These are phyloP conservation scores for Nyctibius bracteatus DNA, from an alignment of 2,113 vertebrate genomes.

Conservation along the genomic window DNA sequence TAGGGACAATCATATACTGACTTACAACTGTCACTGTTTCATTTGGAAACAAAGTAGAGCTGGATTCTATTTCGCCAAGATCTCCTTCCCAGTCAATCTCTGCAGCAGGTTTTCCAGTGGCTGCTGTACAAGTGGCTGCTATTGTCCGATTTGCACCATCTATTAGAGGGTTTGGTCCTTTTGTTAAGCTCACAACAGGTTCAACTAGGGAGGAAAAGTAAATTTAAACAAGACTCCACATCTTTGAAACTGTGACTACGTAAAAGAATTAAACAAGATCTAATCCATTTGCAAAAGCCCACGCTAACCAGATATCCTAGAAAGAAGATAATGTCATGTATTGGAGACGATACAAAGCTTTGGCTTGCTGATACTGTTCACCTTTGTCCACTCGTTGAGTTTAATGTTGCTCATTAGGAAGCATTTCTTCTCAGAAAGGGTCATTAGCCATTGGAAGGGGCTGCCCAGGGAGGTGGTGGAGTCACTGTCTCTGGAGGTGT, in stretches of 20 bases:
- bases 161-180: conserved; percentile 82
- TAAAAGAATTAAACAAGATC: not conserved
- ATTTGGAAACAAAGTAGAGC: conserved; percentile 78
- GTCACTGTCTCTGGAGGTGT: too few relatives aligned
- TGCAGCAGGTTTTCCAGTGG: conserved; percentile 89
- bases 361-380: not conserved
- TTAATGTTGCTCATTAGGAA: not conserved
- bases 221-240: not conserved
- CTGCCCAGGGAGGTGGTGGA: too few relatives aligned
- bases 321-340: fast-evolving
- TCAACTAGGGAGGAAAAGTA: conserved; percentile 77
- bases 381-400: not conserved
- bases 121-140: conserved; percentile 91
- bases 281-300: not conserved
- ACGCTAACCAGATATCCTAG: not conserved
- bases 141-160: conserved; percentile 85
- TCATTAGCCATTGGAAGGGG: too few relatives aligned
- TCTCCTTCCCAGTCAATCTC: conserved; percentile 89
- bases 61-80: conserved; percentile 80
- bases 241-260: not conserved
- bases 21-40: conserved; percentile 84
- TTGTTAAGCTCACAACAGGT: conserved; percentile 88
- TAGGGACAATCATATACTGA: conserved; percentile 84
- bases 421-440: too few relatives aligned
- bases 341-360: not conserved